A percentile compares a stretch with the other conserved stretches of the same genome.
Conservation (phyloP, 2,888 invertebrate genomes). For the Temnothorax ravouxi region DNA sequence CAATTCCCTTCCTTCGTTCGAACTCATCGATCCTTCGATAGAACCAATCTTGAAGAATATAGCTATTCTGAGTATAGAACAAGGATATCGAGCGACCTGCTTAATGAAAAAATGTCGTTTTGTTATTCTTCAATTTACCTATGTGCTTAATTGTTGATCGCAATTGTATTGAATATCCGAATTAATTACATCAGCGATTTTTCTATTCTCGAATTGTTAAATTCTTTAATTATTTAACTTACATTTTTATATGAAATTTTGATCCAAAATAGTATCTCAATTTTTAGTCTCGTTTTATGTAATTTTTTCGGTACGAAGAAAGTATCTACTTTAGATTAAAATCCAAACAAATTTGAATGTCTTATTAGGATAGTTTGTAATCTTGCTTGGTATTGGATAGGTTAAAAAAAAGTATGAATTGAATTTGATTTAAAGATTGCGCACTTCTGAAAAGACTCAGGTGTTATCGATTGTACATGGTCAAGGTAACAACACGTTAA, state of each 20-base stretch:
- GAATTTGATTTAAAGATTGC: not conserved
- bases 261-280: not conserved
- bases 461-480: not conserved
- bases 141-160: not conserved
- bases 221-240: not conserved
- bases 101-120: slow-evolving; percentile 30
- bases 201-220: not conserved
- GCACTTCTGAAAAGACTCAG: not conserved
- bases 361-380: not conserved
- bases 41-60: slow-evolving; percentile 17
- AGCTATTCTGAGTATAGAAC: slow-evolving; percentile 16
- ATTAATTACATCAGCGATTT: not conserved
- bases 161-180: not conserved
- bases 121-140: slow-evolving; percentile 33
- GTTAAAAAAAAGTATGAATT: not conserved
- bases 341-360: not conserved
- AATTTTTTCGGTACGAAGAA: not conserved
- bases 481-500: slow-evolving; percentile 4
- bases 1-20: slow-evolving; percentile 32
- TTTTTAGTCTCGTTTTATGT: not conserved
- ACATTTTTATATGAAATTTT: not conserved
- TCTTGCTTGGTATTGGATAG: not conserved
- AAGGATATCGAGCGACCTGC: slow-evolving; percentile 22
- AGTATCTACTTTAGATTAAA: not conserved
- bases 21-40: slow-evolving; percentile 28